Percentiles rank a stretch among this genome's conserved stretches.
These are phyloP conservation scores for Ctenomys sociabilis DNA, from an alignment of 2,113 vertebrate genomes.

Conservation along the genomic window DNA sequence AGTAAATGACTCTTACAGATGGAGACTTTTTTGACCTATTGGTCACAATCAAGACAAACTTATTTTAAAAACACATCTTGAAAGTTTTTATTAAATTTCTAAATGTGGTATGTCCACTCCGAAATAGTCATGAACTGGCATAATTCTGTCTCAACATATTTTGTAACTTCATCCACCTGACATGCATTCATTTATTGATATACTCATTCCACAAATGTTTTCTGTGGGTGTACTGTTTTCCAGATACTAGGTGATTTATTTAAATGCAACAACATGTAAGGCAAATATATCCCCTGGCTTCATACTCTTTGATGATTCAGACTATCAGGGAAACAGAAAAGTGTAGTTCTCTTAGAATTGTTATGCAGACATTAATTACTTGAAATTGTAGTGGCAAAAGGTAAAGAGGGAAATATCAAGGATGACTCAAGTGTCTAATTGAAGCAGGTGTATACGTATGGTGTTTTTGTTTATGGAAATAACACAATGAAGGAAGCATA, in stretches of 20 bases:
- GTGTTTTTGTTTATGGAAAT: neutral
- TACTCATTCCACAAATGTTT: neutral
- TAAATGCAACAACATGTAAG: neutral
- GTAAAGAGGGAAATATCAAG: neutral
- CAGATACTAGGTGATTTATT: neutral
- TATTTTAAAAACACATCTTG: neutral
- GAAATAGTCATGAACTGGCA: neutral
- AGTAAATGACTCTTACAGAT: neutral
- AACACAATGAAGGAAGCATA: neutral
- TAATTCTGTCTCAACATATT: neutral
- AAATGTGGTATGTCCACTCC: neutral
- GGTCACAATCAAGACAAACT: neutral
- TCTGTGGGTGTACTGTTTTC: neutral
- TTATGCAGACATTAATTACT: neutral
- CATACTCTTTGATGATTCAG: neutral
- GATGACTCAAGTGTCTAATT: neutral
- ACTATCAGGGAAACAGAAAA: neutral
- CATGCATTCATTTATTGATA: neutral
- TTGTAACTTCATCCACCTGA: neutral
- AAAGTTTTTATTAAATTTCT: conserved; percentile 14
- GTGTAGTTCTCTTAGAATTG: neutral
- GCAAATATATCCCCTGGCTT: neutral
- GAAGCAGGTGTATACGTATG: neutral
- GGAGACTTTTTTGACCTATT: neutral
- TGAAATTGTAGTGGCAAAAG: conserved; percentile 5